Evolutionary conservation across 2,797 vertebrate genomes (phyloP), one percentile per base, ranked within the genome.

Genomic region (Lerista edwardsae): DNA sequence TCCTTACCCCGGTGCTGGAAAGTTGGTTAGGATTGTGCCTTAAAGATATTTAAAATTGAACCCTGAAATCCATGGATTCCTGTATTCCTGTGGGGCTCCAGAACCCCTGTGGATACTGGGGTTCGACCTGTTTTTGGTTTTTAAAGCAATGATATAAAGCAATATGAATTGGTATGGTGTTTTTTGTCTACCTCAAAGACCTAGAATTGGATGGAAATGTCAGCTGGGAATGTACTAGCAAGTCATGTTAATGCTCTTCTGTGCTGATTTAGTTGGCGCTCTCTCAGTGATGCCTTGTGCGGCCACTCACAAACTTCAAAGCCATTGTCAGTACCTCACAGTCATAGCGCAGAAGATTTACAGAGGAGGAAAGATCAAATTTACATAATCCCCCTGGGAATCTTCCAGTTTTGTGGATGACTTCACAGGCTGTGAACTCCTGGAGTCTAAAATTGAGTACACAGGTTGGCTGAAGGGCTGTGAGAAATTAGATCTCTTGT

Each of bases 401-500:
- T 67, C 36, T 78, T 80, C 51, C 51, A 0, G 36, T 25, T 39
- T 86, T 81, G 77, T 84, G 72, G 84, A 4, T 6, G 55, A 74
- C 62, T 87, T 90, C 74, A 86, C 47, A n/a, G 75, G n/a, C 44
- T 76, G 25, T 59, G 75, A 27, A 57, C 29, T 79, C 29, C 41
- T 75, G 6, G 44, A 68, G 82, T 86, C 80, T 11, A 72, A 91
- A 88, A 73, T 4, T 0, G 2, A 47, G 69, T 84, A 47, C 47
- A 75, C 69, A 72, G 55, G 29, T 82, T 31, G 65, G 0, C 64
- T 80, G 51, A 57, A 12, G 27, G 59, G 67, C 69, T 61, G 80
- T 84, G 71, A 71, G 25, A 89, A 80, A 59, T 6, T 21, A 51
- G 25, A 84, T 83, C 79, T 3, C 44, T 85, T 89, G 77, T 68